Percentiles rank a stretch among this genome's conserved stretches.
Evolutionary conservation across 2,113 vertebrate genomes (phyloP).

Genomic region (Pionites leucogaster): DNA sequence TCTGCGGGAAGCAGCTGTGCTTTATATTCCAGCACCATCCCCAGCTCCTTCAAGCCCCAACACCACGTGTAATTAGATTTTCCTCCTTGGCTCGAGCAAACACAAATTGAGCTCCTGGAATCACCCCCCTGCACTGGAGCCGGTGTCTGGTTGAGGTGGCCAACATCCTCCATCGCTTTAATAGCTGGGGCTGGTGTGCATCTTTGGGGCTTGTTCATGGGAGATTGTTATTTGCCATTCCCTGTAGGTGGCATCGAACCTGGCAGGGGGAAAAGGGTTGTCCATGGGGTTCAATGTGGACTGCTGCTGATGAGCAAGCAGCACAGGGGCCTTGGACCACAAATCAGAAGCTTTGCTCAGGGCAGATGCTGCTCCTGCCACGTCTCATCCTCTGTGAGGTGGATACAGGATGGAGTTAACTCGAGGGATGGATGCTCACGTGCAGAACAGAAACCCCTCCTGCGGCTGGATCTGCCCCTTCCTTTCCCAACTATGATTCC

Average conservation of each 20-base stretch:
- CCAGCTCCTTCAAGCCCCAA: slow-evolving; percentile 68
- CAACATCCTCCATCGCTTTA: not conserved
- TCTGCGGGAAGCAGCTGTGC: slow-evolving; percentile 64
- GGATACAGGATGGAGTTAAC: not conserved
- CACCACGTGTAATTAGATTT: slow-evolving; percentile 82
- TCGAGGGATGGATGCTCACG: not conserved
- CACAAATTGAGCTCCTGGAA: slow-evolving; percentile 71
- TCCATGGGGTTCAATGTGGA: not conserved
- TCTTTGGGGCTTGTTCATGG: not conserved
- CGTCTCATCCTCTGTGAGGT: rapidly evolving
- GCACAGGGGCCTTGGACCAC: not conserved
- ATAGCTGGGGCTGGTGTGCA: not conserved
- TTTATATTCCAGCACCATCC: slow-evolving; percentile 78
- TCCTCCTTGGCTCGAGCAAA: slow-evolving; percentile 74
- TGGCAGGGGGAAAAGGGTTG: not conserved
- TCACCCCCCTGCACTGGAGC: slow-evolving; percentile 35
- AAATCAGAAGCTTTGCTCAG: not conserved
- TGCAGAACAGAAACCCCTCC: not conserved
- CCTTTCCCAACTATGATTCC: not conserved
- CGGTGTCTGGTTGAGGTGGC: slow-evolving; percentile 9
- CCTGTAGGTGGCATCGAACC: not conserved
- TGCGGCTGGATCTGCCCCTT: not conserved
- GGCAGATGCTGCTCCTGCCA: not conserved
- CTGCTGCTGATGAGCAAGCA: not conserved
- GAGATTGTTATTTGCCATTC: not conserved